Base-by-base conservation (phyloP, 2,797 vertebrate species). In the Pagetopsis macropterus region DNA sequence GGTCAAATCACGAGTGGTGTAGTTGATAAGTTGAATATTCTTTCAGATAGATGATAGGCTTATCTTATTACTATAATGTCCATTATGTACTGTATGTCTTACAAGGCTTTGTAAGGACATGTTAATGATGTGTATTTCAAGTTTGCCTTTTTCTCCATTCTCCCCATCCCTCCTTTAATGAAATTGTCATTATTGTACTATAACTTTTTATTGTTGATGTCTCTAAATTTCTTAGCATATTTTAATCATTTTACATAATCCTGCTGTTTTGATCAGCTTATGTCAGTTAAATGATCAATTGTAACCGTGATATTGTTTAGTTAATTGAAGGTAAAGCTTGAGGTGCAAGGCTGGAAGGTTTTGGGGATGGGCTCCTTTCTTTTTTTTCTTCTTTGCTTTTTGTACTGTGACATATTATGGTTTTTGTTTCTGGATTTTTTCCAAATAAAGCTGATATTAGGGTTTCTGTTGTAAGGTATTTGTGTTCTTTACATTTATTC, bases 241-340 rank as follows among this genome's bases (percentile, higher is more conserved):
- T 91, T 92, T 89, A 91, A 85, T 84, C 65, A 77, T 90, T 87
- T 89, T 86, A 86, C 87, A 84, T 91, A 87, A 91, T 89, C 81
- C 81, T 90, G 81, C 76, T 89, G 85, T 88, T 80, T 84, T 81
- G 67, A 83, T 91, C 83, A 86, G 59, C 60, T 85, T 86, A 81
- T 85, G 70, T 85, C 76, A 83, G 54, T 86, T 84, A 73, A 85
- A 85, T 87, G 70, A 86, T 77, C 60, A 75, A 81, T 70, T 89
- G 76, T 89, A 92, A 85, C 72, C 65, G 56, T 85, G 81, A 79
- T 88, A 89, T 84, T 86, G 78, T 88, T 87, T 81, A 63, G 86
- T 82, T 83, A 83, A 85, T 81, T 84, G 73, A 83, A 84, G 76
- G 79, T 84, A 73, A 84, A 81, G 76, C 65, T 75, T 80, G 56